A percentile compares a stretch with the other conserved stretches of the same genome.
Evolutionary conservation across 2,888 invertebrate species (phyloP).

Genomic region (Ormia ochracea): DNA sequence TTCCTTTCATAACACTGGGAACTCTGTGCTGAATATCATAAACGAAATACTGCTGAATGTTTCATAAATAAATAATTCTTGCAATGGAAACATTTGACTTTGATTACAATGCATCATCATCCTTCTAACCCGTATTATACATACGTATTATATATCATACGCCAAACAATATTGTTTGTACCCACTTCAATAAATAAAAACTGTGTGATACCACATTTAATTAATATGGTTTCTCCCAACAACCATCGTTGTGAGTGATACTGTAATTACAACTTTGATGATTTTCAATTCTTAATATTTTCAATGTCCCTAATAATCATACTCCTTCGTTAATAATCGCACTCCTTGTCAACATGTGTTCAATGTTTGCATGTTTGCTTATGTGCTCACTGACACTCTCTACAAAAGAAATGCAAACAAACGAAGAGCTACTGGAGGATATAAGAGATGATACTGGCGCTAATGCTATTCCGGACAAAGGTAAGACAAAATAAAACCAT

Average conservation of each 20-base stretch:
- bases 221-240: not conserved
- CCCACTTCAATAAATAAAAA: not conserved
- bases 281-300: slow-evolving; percentile 47
- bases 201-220: not conserved
- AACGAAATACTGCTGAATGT: not conserved
- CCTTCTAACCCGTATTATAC: not conserved
- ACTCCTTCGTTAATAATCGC: not conserved
- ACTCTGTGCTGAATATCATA: slow-evolving; percentile 3
- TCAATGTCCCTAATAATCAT: not conserved
- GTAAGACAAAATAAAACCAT: slow-evolving; percentile 66
- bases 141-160: not conserved
- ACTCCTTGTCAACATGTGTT: not conserved
- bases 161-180: not conserved
- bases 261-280: slow-evolving; percentile 6
- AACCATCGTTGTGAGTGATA: not conserved
- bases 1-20: slow-evolving; percentile 31
- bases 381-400: not conserved
- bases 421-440: slow-evolving; percentile 76
- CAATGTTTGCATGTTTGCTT: not conserved
- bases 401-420: slow-evolving; percentile 74
- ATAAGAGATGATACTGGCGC: slow-evolving; percentile 76
- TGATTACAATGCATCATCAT: not conserved
- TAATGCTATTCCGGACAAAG: slow-evolving; percentile 76
- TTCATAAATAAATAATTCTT: not conserved
- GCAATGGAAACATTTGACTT: not conserved